These are phyloP conservation scores for Andrena cerasifolii DNA, from an alignment of 1,140 invertebrate species.

Conservation along the genomic window DNA sequence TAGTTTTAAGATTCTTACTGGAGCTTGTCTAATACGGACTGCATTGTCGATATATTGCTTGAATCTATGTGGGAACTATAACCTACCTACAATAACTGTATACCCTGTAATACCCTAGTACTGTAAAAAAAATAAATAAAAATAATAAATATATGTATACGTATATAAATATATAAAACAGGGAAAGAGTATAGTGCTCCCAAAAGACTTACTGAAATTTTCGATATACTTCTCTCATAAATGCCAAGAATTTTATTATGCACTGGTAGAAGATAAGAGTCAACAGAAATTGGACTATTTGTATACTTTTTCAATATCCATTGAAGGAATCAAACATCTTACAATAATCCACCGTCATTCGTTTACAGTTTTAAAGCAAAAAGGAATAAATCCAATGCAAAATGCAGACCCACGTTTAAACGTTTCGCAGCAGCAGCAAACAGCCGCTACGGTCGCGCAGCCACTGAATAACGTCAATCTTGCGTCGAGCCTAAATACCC, in stretches of 20 bases:
- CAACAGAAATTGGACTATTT: conserved; percentile 70
- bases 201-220: conserved; percentile 61
- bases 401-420: conserved; percentile 81
- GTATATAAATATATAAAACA: conserved; percentile 31
- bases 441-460: conserved; percentile 70
- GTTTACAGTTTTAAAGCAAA: conserved; percentile 83
- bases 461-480: conserved; percentile 77
- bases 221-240: conserved; percentile 65
- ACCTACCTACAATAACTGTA: conserved; percentile 43
- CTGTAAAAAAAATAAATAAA: conserved; percentile 52
- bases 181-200: conserved; percentile 63
- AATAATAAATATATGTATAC: conserved; percentile 21
- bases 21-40: conserved; percentile 65
- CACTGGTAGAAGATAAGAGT: conserved; percentile 69
- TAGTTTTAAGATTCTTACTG: conserved; percentile 71
- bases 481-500: conserved; percentile 71
- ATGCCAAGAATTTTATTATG: conserved; percentile 67
- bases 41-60: conserved; percentile 62
- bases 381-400: conserved; percentile 82
- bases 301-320: conserved; percentile 72
- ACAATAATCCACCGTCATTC: conserved; percentile 80
- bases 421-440: conserved; percentile 79
- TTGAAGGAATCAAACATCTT: conserved; percentile 68
- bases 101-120: conserved; percentile 62
- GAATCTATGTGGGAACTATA: conserved; percentile 56